A percentile compares a stretch with the other conserved stretches of the same genome.
Evolutionary conservation across 2,888 invertebrate genomes (phyloP).

Genomic region (Elysia crispata): DNA sequence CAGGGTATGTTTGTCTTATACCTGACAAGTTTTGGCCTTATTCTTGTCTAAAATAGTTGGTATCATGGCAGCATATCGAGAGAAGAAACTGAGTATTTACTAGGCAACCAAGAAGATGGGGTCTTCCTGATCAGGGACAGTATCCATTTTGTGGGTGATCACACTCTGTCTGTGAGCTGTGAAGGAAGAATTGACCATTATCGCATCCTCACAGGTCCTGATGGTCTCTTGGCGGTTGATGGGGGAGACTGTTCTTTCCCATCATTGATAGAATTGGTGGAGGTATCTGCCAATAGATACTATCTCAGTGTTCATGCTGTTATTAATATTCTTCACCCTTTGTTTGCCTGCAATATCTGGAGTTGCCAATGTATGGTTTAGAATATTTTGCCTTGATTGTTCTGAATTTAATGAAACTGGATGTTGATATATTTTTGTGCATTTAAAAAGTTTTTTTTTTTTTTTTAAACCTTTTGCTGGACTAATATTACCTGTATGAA

Average conservation of each 20-base stretch:
- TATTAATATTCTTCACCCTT: no score
- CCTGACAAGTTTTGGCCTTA: no score
- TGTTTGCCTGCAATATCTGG: no score
- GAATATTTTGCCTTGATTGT: no score
- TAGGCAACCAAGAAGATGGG: slow-evolving; percentile 85
- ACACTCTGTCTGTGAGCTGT: slow-evolving; percentile 93
- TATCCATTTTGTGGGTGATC: slow-evolving; percentile 96
- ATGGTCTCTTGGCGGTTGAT: slow-evolving; percentile 95
- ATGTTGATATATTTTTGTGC: no score
- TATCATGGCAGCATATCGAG: slow-evolving; percentile 98
- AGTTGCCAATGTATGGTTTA: no score
- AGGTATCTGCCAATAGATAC: slow-evolving; percentile 80
- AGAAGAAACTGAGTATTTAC: slow-evolving; percentile 93
- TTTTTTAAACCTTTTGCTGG: no score
- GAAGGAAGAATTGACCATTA: slow-evolving; percentile 95
- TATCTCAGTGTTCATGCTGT: no score
- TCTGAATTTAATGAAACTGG: no score
- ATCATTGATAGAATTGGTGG: slow-evolving; percentile 93
- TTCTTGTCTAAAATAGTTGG: slow-evolving; percentile 83
- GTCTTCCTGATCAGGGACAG: slow-evolving; percentile 98
- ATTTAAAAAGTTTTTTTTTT: no score
- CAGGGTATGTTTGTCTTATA: no score
- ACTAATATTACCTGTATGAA: no score
- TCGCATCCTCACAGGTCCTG: slow-evolving; percentile 86
- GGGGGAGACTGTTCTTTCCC: slow-evolving; percentile 93